Conservation (phyloP, 2,797 vertebrate genomes). For the Ptychadena robeensis region DNA sequence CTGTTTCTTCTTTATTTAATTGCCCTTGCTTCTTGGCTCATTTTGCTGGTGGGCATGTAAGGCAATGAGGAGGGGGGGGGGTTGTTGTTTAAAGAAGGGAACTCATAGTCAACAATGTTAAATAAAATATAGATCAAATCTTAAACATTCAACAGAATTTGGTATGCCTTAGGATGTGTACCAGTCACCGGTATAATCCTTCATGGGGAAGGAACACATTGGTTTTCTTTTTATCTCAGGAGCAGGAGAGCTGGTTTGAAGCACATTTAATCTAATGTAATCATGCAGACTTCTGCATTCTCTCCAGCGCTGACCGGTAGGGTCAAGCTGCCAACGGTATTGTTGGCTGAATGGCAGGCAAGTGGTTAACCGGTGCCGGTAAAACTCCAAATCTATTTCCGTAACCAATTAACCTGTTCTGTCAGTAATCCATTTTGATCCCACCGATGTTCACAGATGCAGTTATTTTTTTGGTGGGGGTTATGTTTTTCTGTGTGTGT, state of each 20-base stretch:
- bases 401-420: constrained; percentile 18
- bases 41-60: constrained; percentile 51
- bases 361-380: constrained; percentile 8
- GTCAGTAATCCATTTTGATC: constrained; percentile 4
- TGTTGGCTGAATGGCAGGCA: constrained; percentile 5
- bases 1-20: constrained; percentile 60
- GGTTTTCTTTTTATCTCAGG: constrained; percentile 15
- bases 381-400: neutral
- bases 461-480: neutral
- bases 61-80: neutral
- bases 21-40: constrained; percentile 46
- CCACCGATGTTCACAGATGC: neutral
- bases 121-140: constrained; percentile 33
- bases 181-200: neutral
- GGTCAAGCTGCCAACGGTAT: constrained; percentile 24
- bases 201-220: constrained; percentile 6
- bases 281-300: constrained; percentile 38
- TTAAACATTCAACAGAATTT: constrained; percentile 5
- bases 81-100: neutral
- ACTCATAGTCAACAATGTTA: constrained; percentile 23
- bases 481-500: no score
- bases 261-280: constrained; percentile 35
- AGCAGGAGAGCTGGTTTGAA: constrained; percentile 19
- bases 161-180: constrained; percentile 6
- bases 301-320: constrained; percentile 20